phyloP scores from a whole-genome alignment of 2,797 vertebrate species.

The Sebastes iracundus region DNA sequence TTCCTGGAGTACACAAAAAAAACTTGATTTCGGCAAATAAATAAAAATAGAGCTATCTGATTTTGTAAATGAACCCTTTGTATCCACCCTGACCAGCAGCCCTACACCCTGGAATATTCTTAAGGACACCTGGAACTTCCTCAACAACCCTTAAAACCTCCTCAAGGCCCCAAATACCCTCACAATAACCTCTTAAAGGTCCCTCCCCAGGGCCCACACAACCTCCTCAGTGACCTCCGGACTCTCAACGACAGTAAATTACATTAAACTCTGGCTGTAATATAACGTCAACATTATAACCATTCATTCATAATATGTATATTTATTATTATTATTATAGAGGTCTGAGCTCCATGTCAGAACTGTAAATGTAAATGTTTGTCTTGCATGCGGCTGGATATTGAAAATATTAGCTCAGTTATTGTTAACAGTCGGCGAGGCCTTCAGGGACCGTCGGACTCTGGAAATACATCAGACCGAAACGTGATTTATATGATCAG shows the following conservation, averaged over 20 bases:
- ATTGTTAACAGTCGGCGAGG: conserved; percentile 24
- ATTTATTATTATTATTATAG: neutral
- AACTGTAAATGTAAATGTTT: conserved; percentile 50
- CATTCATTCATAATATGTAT: no score
- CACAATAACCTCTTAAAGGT: neutral
- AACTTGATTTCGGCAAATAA: no score
- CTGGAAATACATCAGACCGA: conserved; percentile 19
- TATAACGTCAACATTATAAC: neutral
- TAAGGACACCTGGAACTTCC: neutral
- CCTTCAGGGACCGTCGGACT: conserved; percentile 46
- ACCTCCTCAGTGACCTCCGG: neutral
- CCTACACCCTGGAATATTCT: neutral
- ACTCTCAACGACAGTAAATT: neutral
- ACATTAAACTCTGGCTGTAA: conserved; percentile 1
- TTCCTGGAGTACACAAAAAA: no score
- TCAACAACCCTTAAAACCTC: neutral
- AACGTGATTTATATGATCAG: conserved; percentile 42
- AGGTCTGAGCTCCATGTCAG: conserved; percentile 16
- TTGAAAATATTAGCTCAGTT: conserved; percentile 46
- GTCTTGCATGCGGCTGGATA: conserved; percentile 29
- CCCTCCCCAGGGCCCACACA: neutral
- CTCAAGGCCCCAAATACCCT: neutral
- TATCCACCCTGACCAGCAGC: neutral
- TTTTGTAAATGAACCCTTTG: no score
- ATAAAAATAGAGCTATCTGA: no score